Evolutionary conservation across 2,113 vertebrate species (phyloP).

Genomic region (Phyllostomus discolor): DNA sequence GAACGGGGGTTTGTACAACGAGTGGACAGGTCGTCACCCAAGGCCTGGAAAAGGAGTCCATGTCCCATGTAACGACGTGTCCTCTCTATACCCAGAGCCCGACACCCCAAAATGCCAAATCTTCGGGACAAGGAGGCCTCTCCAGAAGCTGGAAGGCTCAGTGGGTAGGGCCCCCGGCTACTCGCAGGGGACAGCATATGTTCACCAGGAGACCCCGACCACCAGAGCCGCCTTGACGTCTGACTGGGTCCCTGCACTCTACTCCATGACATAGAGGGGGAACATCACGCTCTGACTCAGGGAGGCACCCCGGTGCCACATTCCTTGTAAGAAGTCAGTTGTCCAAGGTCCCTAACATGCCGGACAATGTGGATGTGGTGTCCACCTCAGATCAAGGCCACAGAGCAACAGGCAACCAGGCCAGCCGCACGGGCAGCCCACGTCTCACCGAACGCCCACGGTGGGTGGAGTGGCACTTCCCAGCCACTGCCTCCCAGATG

Average conservation of each 20-base stretch:
- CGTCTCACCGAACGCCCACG: accelerated
- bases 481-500: neutral
- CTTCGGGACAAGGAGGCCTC: neutral
- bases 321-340: neutral
- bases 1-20: accelerated
- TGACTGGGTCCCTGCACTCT: neutral
- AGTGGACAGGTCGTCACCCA: no score
- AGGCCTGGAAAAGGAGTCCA: neutral
- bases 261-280: neutral
- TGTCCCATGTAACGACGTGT: neutral
- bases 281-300: accelerated
- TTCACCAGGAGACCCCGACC: neutral
- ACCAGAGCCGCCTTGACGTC: accelerated
- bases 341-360: neutral
- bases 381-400: neutral
- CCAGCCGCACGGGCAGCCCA: neutral
- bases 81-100: neutral
- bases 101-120: neutral
- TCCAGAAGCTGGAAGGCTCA: neutral
- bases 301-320: accelerated
- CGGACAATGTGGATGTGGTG: neutral
- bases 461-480: accelerated
- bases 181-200: neutral
- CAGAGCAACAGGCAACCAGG: neutral
- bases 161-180: accelerated